Percentiles rank a stretch among this genome's conserved stretches.
phyloP scores from a whole-genome alignment of 2,888 invertebrate genomes.

The Catocala fraxini region DNA sequence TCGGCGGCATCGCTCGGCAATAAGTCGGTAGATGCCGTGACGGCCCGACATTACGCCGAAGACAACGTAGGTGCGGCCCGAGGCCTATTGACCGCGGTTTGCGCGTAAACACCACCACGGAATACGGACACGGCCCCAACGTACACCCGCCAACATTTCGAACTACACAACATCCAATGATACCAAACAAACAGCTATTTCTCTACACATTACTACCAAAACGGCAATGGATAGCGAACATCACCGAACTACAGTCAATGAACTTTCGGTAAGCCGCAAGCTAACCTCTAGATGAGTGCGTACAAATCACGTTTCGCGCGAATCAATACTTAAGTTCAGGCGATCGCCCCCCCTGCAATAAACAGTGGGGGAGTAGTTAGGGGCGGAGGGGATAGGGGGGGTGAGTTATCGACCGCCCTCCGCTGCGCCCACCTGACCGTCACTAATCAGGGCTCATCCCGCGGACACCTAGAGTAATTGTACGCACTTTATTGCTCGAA shows the following conservation, averaged over 20 bases:
- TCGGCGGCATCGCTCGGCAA: slow-evolving; percentile 62
- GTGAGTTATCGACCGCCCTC: slow-evolving; percentile 74
- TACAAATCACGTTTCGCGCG: slow-evolving; percentile 88
- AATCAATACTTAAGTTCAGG: slow-evolving; percentile 88
- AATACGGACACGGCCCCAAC: slow-evolving; percentile 50
- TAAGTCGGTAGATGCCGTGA: slow-evolving; percentile 83
- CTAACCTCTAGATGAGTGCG: slow-evolving; percentile 86
- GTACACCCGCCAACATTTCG: slow-evolving; percentile 39
- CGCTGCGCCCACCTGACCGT: slow-evolving; percentile 83
- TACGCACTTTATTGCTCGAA: slow-evolving; percentile 72
- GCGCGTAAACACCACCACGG: slow-evolving; percentile 80
- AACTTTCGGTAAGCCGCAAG: slow-evolving; percentile 71
- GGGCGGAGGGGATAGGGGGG: slow-evolving; percentile 65
- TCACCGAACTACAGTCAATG: slow-evolving; percentile 56
- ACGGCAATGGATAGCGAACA: slow-evolving; percentile 56
- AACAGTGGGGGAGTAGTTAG: slow-evolving; percentile 79
- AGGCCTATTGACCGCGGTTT: slow-evolving; percentile 83
- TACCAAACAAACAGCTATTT: slow-evolving; percentile 2
- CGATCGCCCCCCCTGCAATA: slow-evolving; percentile 85
- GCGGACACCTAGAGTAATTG: slow-evolving; percentile 85
- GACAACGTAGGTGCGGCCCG: slow-evolving; percentile 82
- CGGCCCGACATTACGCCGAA: slow-evolving; percentile 78
- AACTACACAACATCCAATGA: slow-evolving; percentile 50
- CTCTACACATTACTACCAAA: slow-evolving; percentile 7
- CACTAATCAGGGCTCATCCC: slow-evolving; percentile 87